phyloP scores from a whole-genome alignment of 2,888 invertebrate species.

The Labia minor region DNA sequence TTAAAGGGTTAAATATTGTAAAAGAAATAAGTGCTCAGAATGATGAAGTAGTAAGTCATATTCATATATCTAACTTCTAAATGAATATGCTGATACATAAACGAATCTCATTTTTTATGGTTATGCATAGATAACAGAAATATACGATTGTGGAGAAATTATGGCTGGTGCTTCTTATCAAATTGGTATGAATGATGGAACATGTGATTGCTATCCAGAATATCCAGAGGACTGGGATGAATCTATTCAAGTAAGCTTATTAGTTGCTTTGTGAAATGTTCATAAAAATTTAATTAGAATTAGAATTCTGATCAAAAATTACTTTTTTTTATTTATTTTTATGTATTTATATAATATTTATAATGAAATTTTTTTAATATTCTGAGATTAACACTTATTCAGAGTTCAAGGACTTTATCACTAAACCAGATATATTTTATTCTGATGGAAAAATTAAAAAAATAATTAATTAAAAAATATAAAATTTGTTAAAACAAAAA shows the following conservation, averaged over 20 bases:
- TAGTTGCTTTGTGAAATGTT: not conserved
- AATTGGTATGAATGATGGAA: slow-evolving; percentile 56
- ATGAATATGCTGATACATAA: not conserved
- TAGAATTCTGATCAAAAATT: too few species aligned
- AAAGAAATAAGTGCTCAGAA: slow-evolving; percentile 53
- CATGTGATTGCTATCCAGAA: slow-evolving; percentile 59
- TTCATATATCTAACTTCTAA: slow-evolving; percentile 46
- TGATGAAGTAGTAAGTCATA: slow-evolving; percentile 44
- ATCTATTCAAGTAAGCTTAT: slow-evolving; percentile 29
- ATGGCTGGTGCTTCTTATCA: slow-evolving; percentile 50
- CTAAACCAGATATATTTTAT: too few species aligned
- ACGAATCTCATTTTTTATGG: slow-evolving; percentile 14
- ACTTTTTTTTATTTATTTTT: too few species aligned
- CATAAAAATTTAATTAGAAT: not conserved
- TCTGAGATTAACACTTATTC: too few species aligned
- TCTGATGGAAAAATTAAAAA: too few species aligned
- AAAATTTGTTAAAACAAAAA: too few species aligned
- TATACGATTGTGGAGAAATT: slow-evolving; percentile 65
- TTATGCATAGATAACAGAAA: slow-evolving; percentile 44
- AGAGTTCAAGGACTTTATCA: too few species aligned
- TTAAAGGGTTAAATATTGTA: slow-evolving; percentile 60
- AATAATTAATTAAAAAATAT: too few species aligned
- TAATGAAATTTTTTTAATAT: too few species aligned
- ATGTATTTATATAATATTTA: too few species aligned
- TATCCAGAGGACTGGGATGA: slow-evolving; percentile 63